Percentiles rank a stretch among this genome's conserved stretches.
phyloP scores from a whole-genome alignment of 30 jellyfish, hydroid and myxozoan genomes.

The Hydractinia echinata region DNA sequence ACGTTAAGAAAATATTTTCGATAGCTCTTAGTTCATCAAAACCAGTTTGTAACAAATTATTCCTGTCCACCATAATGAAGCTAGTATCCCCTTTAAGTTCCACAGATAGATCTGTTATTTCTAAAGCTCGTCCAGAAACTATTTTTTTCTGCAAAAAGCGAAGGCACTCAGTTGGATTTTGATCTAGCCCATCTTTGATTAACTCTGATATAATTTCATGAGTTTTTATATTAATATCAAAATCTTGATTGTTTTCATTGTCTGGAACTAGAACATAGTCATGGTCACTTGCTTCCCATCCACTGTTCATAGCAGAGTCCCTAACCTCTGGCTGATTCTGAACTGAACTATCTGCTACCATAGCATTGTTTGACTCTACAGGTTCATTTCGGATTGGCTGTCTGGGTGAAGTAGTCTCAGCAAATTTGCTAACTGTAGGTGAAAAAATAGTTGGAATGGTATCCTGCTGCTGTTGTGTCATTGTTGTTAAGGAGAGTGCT shows the following conservation, averaged over 20 bases:
- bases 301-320: background rate
- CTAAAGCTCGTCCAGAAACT: background rate
- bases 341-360: background rate
- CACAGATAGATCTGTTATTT: background rate
- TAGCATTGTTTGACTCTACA: background rate
- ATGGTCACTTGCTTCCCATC: background rate
- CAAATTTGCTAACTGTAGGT: too few relatives aligned
- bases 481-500: too few relatives aligned
- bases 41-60: background rate
- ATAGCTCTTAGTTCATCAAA: background rate
- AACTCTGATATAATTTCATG: background rate
- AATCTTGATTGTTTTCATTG: background rate
- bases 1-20: background rate
- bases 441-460: too few relatives aligned
- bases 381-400: background rate
- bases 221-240: background rate
- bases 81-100: background rate
- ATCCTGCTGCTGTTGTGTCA: too few relatives aligned
- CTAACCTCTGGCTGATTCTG: background rate
- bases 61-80: constrained; percentile 10
- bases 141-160: background rate
- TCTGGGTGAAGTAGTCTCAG: too few relatives aligned
- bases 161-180: background rate
- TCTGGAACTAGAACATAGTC: background rate
- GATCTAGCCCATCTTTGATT: background rate